Evolutionary conservation across 2,888 invertebrate genomes (phyloP).

Genomic region (Seira ritae): DNA sequence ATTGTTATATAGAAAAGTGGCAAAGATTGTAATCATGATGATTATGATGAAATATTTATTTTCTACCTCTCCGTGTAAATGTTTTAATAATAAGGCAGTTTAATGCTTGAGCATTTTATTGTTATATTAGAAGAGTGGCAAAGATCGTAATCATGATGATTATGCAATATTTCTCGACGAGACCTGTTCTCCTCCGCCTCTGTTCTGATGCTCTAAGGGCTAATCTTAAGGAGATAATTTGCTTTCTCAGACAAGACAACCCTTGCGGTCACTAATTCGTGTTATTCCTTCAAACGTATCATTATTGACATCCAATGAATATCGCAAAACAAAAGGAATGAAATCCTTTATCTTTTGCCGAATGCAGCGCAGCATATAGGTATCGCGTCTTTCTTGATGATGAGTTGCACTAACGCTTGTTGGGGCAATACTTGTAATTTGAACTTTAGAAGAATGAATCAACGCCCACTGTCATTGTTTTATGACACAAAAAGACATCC

Average conservation of each 20-base stretch:
- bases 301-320: constrained; percentile 22
- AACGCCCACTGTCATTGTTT: constrained; percentile 5
- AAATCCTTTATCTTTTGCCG: background rate
- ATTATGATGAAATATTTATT: no score
- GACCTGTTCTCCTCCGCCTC: background rate
- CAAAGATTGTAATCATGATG: background rate
- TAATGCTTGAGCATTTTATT: background rate
- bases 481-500: background rate
- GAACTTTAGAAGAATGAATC: background rate
- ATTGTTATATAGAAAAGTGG: background rate
- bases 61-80: background rate
- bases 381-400: background rate
- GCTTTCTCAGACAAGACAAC: constrained; percentile 8
- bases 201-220: background rate
- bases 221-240: constrained; percentile 8
- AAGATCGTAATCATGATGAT: background rate
- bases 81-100: constrained; percentile 1
- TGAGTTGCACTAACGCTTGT: background rate
- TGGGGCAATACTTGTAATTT: constrained; percentile 3
- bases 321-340: constrained; percentile 30
- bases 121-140: background rate
- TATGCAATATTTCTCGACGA: background rate
- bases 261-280: background rate
- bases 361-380: constrained; percentile 15
- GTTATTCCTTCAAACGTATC: constrained; percentile 34